Evolutionary conservation across 2,113 vertebrate genomes (phyloP), one percentile per base, ranked within the genome.

Genomic region (Connochaetes taurinus): DNA sequence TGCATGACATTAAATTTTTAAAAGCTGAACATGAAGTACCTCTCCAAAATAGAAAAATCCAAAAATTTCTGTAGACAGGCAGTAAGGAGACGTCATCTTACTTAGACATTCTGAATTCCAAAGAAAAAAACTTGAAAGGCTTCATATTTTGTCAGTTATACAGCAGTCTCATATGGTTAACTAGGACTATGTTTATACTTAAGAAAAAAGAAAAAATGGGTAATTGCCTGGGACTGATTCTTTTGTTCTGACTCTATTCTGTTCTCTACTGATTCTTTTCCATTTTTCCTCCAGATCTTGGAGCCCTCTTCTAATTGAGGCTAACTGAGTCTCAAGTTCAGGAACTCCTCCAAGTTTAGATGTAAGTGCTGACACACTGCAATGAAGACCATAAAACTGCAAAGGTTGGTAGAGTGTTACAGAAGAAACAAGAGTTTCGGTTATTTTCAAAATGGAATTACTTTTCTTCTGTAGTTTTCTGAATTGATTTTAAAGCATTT

Each of bases 371-470:
- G 36, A 97, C 8, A 55, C 12, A 62, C 16, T 50, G 12, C 84
- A 90, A 82, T n/a, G 43, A 84, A 96, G 31, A 31, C 4, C 21
- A 60, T 31, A 81, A 60, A 81, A 50, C 3, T 53, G 27, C 33
- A 88, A 36, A 23, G 47, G 53, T 0, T 92, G 45, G 4, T 29
- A 36, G 7, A 64, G 31, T 27, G 2, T 31, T 40, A 71, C 4
- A 58, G 25, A 55, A 90, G 8, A 90, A 93, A 29, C 15, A 7
- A 9, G 92, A 91, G 57, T 23, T 90, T 81, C 11, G 2, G 23
- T 74, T 67, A 67, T 87, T 96, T 95, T 86, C 67, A 91, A 91
- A 96, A 36, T 29, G 53, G 64, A 83, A 93, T 81, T 76, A 78
- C 33, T 93, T 82, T 76, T 93, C 3, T 84, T 91, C 53, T 90